Evolutionary conservation across 2,113 vertebrate species (phyloP).

Genomic region (Colius striatus): DNA sequence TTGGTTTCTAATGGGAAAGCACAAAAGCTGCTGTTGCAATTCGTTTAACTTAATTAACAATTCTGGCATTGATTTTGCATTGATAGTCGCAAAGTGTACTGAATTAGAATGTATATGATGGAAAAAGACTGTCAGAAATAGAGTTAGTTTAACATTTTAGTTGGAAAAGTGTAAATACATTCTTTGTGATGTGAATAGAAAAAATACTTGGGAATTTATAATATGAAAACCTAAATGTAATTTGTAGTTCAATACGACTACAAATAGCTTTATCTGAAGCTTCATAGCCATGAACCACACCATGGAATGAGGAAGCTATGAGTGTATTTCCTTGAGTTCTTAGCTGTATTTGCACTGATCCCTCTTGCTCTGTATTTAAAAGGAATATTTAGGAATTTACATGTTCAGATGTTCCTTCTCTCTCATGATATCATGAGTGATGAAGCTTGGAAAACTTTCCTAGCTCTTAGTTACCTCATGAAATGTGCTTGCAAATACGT

Average conservation of each 20-base stretch:
- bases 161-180: not conserved
- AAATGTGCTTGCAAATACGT: too few species aligned
- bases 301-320: not conserved
- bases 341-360: not conserved
- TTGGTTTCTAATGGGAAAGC: not conserved
- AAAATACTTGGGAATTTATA: not conserved
- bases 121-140: not conserved
- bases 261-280: not conserved
- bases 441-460: too few species aligned
- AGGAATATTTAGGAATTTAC: not conserved
- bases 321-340: not conserved
- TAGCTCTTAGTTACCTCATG: too few species aligned
- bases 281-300: not conserved
- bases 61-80: not conserved
- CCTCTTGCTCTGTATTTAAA: not conserved
- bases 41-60: not conserved
- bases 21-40: not conserved
- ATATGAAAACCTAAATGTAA: not conserved
- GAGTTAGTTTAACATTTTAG: not conserved
- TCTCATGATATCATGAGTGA: not conserved
- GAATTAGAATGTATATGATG: not conserved
- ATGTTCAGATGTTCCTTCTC: not conserved
- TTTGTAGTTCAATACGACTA: not conserved
- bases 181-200: not conserved
- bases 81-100: not conserved